A percentile compares a stretch with the other conserved stretches of the same genome.
phyloP scores from a whole-genome alignment of 2,797 vertebrate species.

The Amblyraja radiata region DNA sequence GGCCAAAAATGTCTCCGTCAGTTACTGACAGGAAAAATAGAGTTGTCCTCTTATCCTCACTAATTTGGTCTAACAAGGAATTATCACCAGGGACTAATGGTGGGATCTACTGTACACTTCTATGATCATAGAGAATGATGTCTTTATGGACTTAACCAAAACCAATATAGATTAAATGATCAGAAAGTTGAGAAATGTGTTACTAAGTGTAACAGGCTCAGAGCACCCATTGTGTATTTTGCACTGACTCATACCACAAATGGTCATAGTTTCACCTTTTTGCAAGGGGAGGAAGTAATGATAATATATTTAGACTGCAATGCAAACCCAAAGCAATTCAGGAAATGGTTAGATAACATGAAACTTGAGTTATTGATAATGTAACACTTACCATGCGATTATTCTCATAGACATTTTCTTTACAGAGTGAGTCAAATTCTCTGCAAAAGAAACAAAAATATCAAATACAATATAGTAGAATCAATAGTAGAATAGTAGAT shows the following conservation, averaged over 20 bases:
- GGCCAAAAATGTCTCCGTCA: no score
- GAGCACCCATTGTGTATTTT: neutral
- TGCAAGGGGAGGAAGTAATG: neutral
- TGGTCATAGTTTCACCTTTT: neutral
- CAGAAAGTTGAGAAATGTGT: neutral
- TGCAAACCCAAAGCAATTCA: neutral
- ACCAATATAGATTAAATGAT: neutral
- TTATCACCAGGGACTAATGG: no score
- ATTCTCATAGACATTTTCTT: constrained; percentile 92
- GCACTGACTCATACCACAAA: neutral
- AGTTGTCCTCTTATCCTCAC: no score
- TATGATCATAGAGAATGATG: no score
- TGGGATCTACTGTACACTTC: no score
- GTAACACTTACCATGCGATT: constrained; percentile 82
- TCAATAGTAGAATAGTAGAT: no score
- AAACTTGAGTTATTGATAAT: neutral
- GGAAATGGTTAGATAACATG: neutral
- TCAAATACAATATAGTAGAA: neutral
- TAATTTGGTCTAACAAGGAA: no score
- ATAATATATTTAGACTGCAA: no score
- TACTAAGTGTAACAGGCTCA: neutral
- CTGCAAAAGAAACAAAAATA: constrained; percentile 56
- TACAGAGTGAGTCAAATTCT: constrained; percentile 85
- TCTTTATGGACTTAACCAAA: neutral
- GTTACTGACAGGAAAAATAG: no score